Evolutionary conservation across 2,888 invertebrate species (phyloP).

Genomic region (Uloborus plumipes): DNA sequence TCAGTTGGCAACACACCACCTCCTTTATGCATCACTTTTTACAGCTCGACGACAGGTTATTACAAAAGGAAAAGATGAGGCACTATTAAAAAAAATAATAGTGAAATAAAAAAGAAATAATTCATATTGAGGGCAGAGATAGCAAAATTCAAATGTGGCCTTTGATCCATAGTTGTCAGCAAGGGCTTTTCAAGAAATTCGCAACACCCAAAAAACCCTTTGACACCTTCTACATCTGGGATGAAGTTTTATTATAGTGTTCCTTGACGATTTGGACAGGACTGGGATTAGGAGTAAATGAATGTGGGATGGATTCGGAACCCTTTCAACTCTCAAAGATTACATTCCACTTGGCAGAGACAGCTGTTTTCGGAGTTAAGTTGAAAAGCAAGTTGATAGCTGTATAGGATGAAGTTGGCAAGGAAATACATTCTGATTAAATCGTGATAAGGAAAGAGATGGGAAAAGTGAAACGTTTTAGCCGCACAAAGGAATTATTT

Average conservation of each 20-base stretch:
- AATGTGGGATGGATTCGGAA: background rate
- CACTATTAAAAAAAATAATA: too few relatives aligned
- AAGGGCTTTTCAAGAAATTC: constrained; percentile 9
- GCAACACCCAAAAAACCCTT: constrained; percentile 18
- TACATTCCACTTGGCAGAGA: too few relatives aligned
- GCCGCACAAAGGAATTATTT: too few relatives aligned
- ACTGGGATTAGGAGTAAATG: background rate
- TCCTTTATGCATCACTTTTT: constrained; percentile 4
- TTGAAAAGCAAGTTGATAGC: too few relatives aligned
- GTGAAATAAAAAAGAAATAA: background rate
- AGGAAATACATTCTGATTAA: background rate
- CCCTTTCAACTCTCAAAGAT: too few relatives aligned
- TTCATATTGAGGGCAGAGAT: constrained; percentile 15
- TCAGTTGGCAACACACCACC: background rate
- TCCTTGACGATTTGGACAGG: constrained; percentile 2
- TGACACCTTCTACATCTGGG: constrained; percentile 14
- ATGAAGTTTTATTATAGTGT: constrained; percentile 15
- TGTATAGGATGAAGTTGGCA: background rate
- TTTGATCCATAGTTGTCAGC: constrained; percentile 15
- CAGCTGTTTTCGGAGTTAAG: too few relatives aligned
- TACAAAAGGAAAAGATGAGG: background rate
- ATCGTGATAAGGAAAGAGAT: too few relatives aligned
- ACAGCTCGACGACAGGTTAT: background rate
- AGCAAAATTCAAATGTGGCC: constrained; percentile 7
- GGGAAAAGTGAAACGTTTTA: too few relatives aligned